Evolutionary conservation across 2,113 vertebrate species (phyloP).

Genomic region (Phalacrocorax brasilianus): DNA sequence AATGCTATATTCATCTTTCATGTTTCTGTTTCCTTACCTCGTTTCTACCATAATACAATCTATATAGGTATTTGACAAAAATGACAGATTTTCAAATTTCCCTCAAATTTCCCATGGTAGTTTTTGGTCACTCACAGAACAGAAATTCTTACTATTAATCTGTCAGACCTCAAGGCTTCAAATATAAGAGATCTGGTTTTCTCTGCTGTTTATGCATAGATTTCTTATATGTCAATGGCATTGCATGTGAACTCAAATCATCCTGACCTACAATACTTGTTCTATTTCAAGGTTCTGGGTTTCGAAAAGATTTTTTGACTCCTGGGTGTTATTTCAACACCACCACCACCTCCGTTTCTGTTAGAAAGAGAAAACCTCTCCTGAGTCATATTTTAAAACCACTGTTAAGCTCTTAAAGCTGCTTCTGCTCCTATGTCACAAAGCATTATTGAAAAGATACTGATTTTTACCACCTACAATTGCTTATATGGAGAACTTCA

Average conservation of each 20-base stretch:
- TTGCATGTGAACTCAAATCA: conserved; percentile 31
- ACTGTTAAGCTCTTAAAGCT: conserved; percentile 12
- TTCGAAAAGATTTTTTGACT: conserved; percentile 28
- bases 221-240: conserved; percentile 10
- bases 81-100: neutral
- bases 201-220: neutral
- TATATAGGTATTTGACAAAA: neutral
- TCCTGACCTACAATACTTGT: conserved; percentile 49
- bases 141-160: neutral
- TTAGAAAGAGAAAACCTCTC: conserved; percentile 40
- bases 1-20: neutral
- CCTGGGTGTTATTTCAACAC: neutral
- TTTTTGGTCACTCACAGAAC: neutral
- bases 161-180: neutral
- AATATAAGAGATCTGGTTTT: neutral
- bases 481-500: conserved; percentile 28
- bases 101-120: neutral
- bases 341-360: neutral
- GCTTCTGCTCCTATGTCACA: conserved; percentile 36
- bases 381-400: conserved; percentile 50
- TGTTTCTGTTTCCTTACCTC: neutral
- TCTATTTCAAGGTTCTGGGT: conserved; percentile 48
- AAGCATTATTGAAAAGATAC: conserved; percentile 44
- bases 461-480: conserved; percentile 44
- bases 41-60: neutral